Evolutionary conservation across 2,888 invertebrate species (phyloP).

Genomic region (Toxonevra muliebris): DNA sequence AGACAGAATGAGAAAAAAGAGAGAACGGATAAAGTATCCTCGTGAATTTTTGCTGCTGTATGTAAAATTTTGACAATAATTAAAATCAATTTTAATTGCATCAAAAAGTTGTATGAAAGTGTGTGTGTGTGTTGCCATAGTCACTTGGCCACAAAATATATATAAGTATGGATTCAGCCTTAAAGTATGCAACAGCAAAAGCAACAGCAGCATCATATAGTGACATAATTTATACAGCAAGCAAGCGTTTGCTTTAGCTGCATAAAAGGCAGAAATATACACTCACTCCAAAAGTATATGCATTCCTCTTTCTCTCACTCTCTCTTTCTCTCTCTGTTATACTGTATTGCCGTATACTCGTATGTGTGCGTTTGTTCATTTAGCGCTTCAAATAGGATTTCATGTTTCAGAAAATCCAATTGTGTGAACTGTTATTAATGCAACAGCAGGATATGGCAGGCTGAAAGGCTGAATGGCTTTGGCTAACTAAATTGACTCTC

Average conservation of each 20-base stretch:
- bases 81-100: conserved; percentile 29
- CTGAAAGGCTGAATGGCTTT: background rate
- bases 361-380: background rate
- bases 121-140: background rate
- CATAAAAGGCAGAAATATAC: background rate
- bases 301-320: conserved; percentile 3
- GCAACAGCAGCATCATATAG: conserved; percentile 12
- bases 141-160: too few species aligned
- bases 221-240: conserved; percentile 7
- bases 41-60: background rate
- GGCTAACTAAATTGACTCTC: too few species aligned
- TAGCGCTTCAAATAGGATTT: background rate
- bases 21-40: too few species aligned
- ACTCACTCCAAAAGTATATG: background rate
- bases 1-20: too few species aligned
- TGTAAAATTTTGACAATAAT: conserved; percentile 24
- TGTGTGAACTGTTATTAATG: conserved; percentile 31
- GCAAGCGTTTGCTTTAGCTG: conserved; percentile 2
- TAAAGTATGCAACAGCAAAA: conserved; percentile 9
- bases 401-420: conserved; percentile 23
- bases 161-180: background rate
- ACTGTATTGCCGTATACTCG: background rate
- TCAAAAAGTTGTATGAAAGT: background rate
- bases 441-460: conserved; percentile 2
- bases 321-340: background rate